Percentiles rank a stretch among this genome's conserved stretches.
These are phyloP conservation scores for Tenthredo amoena DNA, from an alignment of 2,888 invertebrate species.

Conservation along the genomic window DNA sequence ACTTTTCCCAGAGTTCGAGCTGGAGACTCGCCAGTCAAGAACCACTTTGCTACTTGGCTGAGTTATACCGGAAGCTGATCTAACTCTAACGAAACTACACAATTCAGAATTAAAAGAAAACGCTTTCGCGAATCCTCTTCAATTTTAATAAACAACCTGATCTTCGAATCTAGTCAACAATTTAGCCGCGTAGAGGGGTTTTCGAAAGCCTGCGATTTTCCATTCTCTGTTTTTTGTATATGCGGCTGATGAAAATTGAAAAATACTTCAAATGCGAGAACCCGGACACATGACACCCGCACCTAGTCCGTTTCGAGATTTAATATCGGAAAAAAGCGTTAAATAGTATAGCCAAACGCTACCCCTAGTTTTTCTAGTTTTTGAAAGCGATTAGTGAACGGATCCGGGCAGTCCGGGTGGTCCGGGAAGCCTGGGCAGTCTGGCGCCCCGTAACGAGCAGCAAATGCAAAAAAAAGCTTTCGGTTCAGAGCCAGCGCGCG, in stretches of 20 bases:
- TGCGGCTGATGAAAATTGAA: not conserved
- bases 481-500: slow-evolving; percentile 50
- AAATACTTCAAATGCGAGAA: not conserved
- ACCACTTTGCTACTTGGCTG: slow-evolving; percentile 51
- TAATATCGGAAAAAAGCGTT: slow-evolving; percentile 12
- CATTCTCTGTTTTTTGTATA: not conserved
- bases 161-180: not conserved
- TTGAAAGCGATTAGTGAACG: slow-evolving; percentile 69
- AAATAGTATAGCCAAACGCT: not conserved
- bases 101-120: not conserved
- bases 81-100: slow-evolving; percentile 5
- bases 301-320: not conserved
- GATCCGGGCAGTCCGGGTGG: slow-evolving; percentile 57
- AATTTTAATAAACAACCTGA: not conserved
- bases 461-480: slow-evolving; percentile 56
- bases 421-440: slow-evolving; percentile 63
- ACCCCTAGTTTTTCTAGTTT: slow-evolving; percentile 55
- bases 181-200: not conserved
- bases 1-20: slow-evolving; percentile 6
- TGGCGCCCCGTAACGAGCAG: slow-evolving; percentile 70
- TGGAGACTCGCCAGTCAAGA: slow-evolving; percentile 59
- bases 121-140: not conserved
- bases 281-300: not conserved
- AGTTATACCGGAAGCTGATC: not conserved
- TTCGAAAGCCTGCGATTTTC: not conserved